A percentile compares a stretch with the other conserved stretches of the same genome.
phyloP scores from a whole-genome alignment of 2,113 vertebrate genomes.

The Callocephalon fimbriatum region DNA sequence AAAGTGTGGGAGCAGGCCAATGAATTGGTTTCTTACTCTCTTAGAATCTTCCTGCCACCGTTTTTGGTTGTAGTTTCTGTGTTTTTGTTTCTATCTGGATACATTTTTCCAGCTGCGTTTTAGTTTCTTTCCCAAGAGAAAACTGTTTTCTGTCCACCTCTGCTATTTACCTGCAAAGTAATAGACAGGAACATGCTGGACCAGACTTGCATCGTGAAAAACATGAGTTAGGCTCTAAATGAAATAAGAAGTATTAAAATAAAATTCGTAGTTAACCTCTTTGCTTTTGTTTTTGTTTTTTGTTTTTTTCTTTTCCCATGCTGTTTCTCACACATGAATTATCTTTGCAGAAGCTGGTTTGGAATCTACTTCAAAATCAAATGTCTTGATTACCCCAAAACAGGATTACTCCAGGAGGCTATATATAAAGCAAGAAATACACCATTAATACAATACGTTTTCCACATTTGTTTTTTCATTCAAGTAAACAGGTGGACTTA shows the following conservation, averaged over 20 bases:
- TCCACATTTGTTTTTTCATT: background rate
- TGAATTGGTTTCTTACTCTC: background rate
- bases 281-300: background rate
- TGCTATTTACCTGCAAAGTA: background rate
- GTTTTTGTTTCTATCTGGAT: background rate
- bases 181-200: background rate
- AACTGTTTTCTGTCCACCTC: background rate
- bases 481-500: background rate
- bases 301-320: background rate
- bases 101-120: background rate
- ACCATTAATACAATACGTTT: background rate
- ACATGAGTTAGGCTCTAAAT: background rate
- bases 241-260: background rate
- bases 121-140: background rate
- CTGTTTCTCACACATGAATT: background rate
- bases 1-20: background rate
- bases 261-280: accelerated
- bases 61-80: background rate
- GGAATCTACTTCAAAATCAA: background rate
- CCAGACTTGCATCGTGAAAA: background rate
- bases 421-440: background rate
- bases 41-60: background rate
- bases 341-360: background rate
- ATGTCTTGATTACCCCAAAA: background rate
- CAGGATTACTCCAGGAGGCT: background rate